Evolutionary conservation across 2,797 vertebrate genomes (phyloP).

Genomic region (Scomberomorus guttatus): DNA sequence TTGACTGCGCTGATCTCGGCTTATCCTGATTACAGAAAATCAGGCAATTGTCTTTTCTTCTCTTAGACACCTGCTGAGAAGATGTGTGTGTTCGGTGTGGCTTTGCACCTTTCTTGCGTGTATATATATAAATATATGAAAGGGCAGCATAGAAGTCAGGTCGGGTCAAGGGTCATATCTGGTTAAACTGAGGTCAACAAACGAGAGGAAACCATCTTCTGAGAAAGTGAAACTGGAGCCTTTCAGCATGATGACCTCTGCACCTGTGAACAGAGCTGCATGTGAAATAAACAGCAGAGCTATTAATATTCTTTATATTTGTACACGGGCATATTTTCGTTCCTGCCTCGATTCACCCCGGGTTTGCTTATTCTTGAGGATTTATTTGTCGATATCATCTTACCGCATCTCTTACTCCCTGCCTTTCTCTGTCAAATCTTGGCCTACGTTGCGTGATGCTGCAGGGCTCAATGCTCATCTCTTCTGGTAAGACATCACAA

Average conservation of each 20-base stretch:
- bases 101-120: conserved; percentile 1
- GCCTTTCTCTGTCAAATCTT: conserved; percentile 22
- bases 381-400: conserved; percentile 49
- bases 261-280: not conserved
- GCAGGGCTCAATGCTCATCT: conserved; percentile 37
- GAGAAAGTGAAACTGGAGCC: conserved; percentile 74
- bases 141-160: conserved; percentile 19
- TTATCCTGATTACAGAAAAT: conserved; percentile 39
- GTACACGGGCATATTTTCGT: conserved; percentile 8
- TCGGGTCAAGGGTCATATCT: conserved; percentile 37
- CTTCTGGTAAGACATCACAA: conserved; percentile 27
- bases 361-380: conserved; percentile 23
- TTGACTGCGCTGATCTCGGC: conserved; percentile 27
- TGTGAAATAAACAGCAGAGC: conserved; percentile 35
- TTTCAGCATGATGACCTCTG: conserved; percentile 36
- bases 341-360: not conserved
- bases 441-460: conserved; percentile 15
- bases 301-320: conserved; percentile 42
- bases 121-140: conserved; percentile 2
- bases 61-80: not conserved
- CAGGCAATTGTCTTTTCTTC: not conserved
- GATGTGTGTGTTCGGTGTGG: not conserved
- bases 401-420: conserved; percentile 4
- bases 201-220: conserved; percentile 33
- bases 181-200: conserved; percentile 60